Evolutionary conservation across 2,113 vertebrate species (phyloP).

Genomic region (Callorhinus ursinus): DNA sequence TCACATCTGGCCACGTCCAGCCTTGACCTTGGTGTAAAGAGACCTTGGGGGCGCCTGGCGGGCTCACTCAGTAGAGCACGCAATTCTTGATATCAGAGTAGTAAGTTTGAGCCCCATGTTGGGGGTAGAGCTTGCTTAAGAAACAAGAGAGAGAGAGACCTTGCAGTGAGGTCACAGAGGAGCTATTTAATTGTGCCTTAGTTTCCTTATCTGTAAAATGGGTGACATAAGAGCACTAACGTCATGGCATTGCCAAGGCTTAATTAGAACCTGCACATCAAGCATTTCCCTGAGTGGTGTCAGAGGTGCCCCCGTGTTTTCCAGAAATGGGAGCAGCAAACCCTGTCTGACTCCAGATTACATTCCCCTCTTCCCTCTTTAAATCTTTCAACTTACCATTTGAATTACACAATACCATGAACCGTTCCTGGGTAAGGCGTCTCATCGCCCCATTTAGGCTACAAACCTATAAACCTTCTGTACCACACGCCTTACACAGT

Average conservation of each 20-base stretch:
- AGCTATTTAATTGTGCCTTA: not conserved
- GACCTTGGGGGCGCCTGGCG: not conserved
- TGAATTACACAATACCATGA: not conserved
- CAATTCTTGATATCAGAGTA: not conserved
- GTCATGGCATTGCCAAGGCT: not conserved
- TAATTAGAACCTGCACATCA: fast-evolving
- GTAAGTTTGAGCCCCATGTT: not conserved
- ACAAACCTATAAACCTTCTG: not conserved
- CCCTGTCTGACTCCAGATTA: not conserved
- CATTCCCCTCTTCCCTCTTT: not conserved
- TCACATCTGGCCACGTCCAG: not conserved
- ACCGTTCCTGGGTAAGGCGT: not conserved
- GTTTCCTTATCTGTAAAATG: not conserved
- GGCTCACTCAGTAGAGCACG: not conserved
- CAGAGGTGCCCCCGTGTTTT: fast-evolving
- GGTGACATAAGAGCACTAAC: not conserved
- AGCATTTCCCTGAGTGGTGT: not conserved
- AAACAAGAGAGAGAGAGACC: not conserved
- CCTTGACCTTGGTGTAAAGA: not conserved
- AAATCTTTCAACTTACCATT: not conserved
- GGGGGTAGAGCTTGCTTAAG: not conserved
- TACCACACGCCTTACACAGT: fast-evolving
- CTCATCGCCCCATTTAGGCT: not conserved
- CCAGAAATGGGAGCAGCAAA: not conserved
- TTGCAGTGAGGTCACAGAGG: not conserved